Conservation (phyloP, 2,113 vertebrate species). For the Microcebus griseorufus region DNA sequence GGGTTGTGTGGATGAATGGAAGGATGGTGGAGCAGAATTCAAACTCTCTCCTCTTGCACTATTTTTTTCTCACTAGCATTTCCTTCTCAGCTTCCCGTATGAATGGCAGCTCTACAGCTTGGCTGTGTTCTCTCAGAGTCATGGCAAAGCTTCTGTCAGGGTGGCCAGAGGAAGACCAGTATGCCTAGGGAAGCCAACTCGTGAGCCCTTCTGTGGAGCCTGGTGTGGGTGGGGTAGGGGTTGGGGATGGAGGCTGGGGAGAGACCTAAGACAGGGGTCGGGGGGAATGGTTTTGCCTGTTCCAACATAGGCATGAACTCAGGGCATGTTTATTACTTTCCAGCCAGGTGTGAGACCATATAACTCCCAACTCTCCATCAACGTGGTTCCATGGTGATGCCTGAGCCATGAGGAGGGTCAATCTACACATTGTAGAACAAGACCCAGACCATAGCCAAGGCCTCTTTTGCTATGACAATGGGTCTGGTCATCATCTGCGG, state of each 20-base stretch:
- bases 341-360: neutral
- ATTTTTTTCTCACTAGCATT: neutral
- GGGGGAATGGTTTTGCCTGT: too few species aligned
- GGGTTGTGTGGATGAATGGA: neutral
- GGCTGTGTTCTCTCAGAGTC: neutral
- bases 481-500: too few species aligned
- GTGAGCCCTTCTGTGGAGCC: neutral
- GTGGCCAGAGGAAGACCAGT: neutral
- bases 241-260: neutral
- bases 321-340: neutral
- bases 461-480: too few species aligned
- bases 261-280: neutral
- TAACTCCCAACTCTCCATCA: too few species aligned
- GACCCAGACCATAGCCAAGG: too few species aligned
- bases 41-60: neutral
- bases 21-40: neutral
- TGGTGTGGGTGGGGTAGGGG: neutral
- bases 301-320: neutral
- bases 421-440: too few species aligned
- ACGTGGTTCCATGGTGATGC: too few species aligned
- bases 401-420: too few species aligned
- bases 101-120: neutral
- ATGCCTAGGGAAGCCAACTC: neutral
- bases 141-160: neutral
- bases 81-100: neutral